Evolutionary conservation across 2,113 vertebrate genomes (phyloP), one percentile per base, ranked within the genome.

Genomic region (Myotis lucifugus): DNA sequence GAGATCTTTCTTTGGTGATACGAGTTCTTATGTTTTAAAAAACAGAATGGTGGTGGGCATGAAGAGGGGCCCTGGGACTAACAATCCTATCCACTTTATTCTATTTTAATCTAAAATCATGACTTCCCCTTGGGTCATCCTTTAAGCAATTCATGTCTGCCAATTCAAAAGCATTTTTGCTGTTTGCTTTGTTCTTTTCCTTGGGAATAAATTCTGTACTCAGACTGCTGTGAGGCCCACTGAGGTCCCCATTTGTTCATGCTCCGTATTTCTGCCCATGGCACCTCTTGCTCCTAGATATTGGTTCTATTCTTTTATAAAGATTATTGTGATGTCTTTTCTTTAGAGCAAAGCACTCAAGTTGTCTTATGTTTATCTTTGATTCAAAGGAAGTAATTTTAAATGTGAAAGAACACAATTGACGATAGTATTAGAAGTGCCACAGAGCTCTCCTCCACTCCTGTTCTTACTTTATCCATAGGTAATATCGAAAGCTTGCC

Each of bases 151-250:
- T 93, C 93, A 90, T 32, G n/a, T 70, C 81, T 59, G 66, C 54
- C 21, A 40, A 6, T 79, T 94, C 84, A 85, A 95, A 88, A 95
- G 42, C 32, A 79, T 42, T 73, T 88, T 42, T 91, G 19, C 34
- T 77, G 32, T 94, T 88, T 94, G 27, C 42, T 70, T 76, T 95
- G 76, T 90, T 25, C 18, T 56, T 76, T 88, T 96, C 90, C 90
- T 88, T 90, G 66, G 88, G 95, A 96, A 76, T 76, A 8, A 56
- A 83, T 88, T 95, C 73, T 91, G 52, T 70, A 34, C 88, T 90
- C 88, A 42, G 46, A 13, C 32, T 77, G 23, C 42, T 34, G 4
- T 81, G 69, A 74, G 52, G 29, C 34, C 67, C 76, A 10, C 34
- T 37, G 42, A 95, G 83, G 40, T 48, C 72, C 8, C 29, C 46